These are phyloP conservation scores for Himalopsyche anomala DNA, from an alignment of 2,888 invertebrate genomes.

Conservation along the genomic window DNA sequence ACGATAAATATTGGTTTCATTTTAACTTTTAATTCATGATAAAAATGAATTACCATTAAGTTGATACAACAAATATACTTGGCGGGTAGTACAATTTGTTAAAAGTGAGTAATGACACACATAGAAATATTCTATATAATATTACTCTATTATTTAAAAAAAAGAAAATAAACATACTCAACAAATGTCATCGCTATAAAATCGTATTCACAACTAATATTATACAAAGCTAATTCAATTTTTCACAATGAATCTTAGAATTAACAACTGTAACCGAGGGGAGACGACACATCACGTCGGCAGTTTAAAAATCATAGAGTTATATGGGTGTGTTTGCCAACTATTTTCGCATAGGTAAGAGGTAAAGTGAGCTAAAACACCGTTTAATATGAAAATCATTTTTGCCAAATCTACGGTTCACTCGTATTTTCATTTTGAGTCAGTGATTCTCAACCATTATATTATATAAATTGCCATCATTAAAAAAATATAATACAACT, in stretches of 20 bases:
- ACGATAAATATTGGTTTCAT: neutral
- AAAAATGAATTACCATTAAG: neutral
- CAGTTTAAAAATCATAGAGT: neutral
- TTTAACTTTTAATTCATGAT: neutral
- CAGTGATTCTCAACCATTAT: too few relatives aligned
- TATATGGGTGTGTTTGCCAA: too few relatives aligned
- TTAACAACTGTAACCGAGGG: neutral
- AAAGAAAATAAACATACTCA: neutral
- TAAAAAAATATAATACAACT: too few relatives aligned
- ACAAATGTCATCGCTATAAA: slow-evolving; percentile 20
- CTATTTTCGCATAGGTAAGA: too few relatives aligned
- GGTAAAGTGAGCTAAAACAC: too few relatives aligned
- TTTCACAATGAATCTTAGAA: neutral
- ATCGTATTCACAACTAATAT: neutral
- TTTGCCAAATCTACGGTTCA: too few relatives aligned
- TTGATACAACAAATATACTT: neutral
- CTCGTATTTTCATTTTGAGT: too few relatives aligned
- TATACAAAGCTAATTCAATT: slow-evolving; percentile 3
- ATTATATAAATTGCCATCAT: too few relatives aligned
- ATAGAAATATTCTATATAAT: neutral
- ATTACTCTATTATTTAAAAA: neutral
- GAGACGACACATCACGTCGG: neutral
- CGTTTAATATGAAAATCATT: too few relatives aligned
- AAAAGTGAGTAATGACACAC: neutral
- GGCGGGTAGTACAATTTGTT: neutral